Conservation (phyloP, 2,888 invertebrate species). For the Brachyptera putata region DNA sequence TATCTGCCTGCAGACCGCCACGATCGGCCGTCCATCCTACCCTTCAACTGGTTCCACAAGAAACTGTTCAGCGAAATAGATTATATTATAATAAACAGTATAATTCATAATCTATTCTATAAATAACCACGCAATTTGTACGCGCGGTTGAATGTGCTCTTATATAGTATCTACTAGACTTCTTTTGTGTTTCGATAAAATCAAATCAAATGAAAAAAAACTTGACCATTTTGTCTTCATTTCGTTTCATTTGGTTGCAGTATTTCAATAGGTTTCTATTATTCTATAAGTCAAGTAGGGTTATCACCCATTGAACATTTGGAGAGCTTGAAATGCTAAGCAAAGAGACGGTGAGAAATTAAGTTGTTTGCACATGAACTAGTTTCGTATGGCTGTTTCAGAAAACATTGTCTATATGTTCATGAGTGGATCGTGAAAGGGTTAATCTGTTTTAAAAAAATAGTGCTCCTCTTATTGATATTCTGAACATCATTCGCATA, state of each 20-base stretch:
- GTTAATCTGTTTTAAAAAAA: no score
- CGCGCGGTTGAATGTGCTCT: background rate
- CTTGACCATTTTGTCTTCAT: background rate
- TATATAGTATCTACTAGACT: background rate
- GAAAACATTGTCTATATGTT: no score
- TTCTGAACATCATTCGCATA: no score
- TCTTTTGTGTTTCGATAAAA: background rate
- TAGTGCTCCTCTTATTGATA: no score
- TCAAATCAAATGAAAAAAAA: background rate
- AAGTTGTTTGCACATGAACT: background rate
- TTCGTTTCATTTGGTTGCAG: background rate
- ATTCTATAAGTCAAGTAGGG: conserved; percentile 14
- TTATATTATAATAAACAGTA: no score
- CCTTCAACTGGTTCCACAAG: no score
- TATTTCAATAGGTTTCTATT: background rate
- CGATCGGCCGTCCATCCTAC: no score
- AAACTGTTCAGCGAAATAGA: no score
- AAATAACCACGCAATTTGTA: background rate
- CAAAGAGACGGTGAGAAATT: background rate
- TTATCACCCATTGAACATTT: background rate
- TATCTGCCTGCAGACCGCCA: no score
- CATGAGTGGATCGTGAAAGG: no score
- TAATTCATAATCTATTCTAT: no score
- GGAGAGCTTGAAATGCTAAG: background rate
- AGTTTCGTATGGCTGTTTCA: background rate